These are phyloP conservation scores for Tauraco erythrolophus DNA, from an alignment of 2,113 vertebrate genomes.

Conservation along the genomic window DNA sequence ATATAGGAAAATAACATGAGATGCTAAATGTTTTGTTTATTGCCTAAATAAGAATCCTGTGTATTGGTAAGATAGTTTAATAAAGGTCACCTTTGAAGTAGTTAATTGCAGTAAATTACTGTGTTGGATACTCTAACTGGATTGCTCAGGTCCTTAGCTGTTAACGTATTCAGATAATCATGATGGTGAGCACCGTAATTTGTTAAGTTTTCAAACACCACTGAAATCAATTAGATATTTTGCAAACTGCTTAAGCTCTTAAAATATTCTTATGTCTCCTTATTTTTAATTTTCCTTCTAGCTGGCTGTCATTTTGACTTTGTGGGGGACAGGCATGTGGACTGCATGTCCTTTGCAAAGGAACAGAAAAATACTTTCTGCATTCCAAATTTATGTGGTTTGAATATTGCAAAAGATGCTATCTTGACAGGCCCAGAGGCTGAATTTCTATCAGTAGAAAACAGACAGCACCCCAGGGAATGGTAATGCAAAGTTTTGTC, in stretches of 20 bases:
- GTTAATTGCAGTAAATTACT: slow-evolving; percentile 49
- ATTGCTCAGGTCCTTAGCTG: not conserved
- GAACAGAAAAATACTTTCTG: not conserved
- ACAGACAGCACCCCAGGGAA: not conserved
- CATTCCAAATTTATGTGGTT: not conserved
- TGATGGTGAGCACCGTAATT: not conserved
- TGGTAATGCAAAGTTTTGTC: not conserved
- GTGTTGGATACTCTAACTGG: slow-evolving; percentile 22
- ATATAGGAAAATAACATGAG: not conserved
- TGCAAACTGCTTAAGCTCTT: not conserved
- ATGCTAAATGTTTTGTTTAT: not conserved
- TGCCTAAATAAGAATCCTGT: not conserved
- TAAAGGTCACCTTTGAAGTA: slow-evolving; percentile 59
- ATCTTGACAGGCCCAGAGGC: not conserved
- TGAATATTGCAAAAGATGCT: slow-evolving; percentile 28
- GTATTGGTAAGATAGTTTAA: slow-evolving; percentile 1
- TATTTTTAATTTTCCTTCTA: not conserved
- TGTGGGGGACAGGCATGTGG: not conserved
- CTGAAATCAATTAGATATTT: not conserved
- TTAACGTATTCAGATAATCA: slow-evolving; percentile 12
- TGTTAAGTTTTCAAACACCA: slow-evolving; percentile 34
- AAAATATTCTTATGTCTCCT: not conserved
- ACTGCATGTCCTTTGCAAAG: not conserved
- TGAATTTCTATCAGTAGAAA: slow-evolving; percentile 16
- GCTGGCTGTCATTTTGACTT: not conserved